Conservation (phyloP, 2,888 invertebrate species). For the Blastobasis adustella region DNA sequence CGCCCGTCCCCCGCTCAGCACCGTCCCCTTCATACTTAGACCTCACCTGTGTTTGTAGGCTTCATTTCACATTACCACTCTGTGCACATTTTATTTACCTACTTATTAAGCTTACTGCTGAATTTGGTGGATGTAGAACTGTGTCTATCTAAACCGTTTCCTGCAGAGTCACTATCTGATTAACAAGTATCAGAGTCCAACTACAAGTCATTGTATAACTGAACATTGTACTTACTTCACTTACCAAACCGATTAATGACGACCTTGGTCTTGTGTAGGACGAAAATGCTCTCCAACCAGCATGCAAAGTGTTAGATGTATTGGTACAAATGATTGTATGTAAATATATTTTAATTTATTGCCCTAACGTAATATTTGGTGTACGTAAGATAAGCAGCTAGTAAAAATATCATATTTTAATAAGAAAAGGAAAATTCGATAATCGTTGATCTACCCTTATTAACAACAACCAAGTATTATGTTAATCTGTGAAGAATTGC, state of each 20-base stretch:
- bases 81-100: slow-evolving; percentile 44
- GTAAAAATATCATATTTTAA: no score
- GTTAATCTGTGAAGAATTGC: background rate
- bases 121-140: slow-evolving; percentile 50
- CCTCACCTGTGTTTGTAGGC: slow-evolving; percentile 41
- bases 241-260: background rate
- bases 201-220: slow-evolving; percentile 11
- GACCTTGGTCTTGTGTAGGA: background rate
- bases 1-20: slow-evolving; percentile 46
- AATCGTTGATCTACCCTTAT: no score
- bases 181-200: slow-evolving; percentile 32
- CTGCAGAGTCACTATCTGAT: slow-evolving; percentile 28
- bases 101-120: slow-evolving; percentile 50
- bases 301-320: slow-evolving; percentile 52
- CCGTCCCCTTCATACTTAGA: slow-evolving; percentile 47
- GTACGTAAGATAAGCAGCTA: no score
- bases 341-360: background rate
- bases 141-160: slow-evolving; percentile 34
- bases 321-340: slow-evolving; percentile 20
- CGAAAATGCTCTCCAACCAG: slow-evolving; percentile 15
- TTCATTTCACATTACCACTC: slow-evolving; percentile 45
- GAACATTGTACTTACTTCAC: background rate
- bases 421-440: no score
- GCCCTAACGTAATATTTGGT: no score
- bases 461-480: background rate